Evolutionary conservation across 2,797 vertebrate genomes (phyloP).

Genomic region (Cossypha heuglini): DNA sequence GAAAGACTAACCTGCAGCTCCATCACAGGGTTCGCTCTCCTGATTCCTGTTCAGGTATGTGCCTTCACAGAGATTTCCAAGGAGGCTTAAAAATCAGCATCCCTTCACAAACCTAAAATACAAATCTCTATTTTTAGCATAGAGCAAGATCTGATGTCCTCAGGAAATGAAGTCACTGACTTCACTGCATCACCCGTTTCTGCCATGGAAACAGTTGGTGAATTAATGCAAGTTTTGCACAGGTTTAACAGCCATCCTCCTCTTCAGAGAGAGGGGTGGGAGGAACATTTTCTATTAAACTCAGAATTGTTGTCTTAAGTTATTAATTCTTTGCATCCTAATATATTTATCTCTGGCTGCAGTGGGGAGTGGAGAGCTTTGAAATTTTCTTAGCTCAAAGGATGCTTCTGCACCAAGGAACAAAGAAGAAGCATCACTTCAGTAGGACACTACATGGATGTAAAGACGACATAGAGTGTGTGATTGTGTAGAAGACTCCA

Average conservation of each 20-base stretch:
- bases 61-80: background rate
- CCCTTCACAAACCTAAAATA: background rate
- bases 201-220: conserved; percentile 67
- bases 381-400: conserved; percentile 40
- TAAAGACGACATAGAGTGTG: background rate
- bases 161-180: conserved; percentile 63
- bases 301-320: conserved; percentile 60
- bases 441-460: background rate
- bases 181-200: conserved; percentile 47
- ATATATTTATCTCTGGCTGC: conserved; percentile 59
- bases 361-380: conserved; percentile 28
- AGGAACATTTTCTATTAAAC: conserved; percentile 62
- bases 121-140: conserved; percentile 31
- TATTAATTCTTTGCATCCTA: conserved; percentile 58
- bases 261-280: conserved; percentile 44
- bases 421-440: background rate
- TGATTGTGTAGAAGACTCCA: background rate
- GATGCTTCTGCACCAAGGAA: background rate
- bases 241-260: conserved; percentile 59
- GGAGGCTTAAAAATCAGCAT: conserved; percentile 7
- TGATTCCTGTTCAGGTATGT: background rate
- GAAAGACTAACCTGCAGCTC: background rate
- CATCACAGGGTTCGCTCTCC: background rate
- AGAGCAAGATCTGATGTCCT: conserved; percentile 54
- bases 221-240: conserved; percentile 66